Evolutionary conservation across 2,797 vertebrate species (phyloP), one percentile per base, ranked within the genome.

Genomic region (Enteromius argenteus): DNA sequence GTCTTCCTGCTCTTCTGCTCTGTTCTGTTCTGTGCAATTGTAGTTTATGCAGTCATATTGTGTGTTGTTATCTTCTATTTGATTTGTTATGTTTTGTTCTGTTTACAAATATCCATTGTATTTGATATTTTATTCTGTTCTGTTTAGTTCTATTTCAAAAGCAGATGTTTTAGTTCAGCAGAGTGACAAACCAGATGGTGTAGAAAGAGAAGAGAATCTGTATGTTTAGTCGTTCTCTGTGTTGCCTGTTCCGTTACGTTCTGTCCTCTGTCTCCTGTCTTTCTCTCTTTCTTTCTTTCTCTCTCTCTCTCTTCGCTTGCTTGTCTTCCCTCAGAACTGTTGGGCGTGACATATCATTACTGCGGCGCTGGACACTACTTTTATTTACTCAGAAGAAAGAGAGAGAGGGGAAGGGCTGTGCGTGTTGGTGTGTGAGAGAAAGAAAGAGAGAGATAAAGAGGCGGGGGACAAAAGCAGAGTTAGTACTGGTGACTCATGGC

Each of bases 301-400:
- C 7, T 72, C 21, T 73, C 66, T 14, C 80, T 30, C 27, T 69
- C 4, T 15, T 46, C 44, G 17, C 60, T 82, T 23, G 11, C 76
- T 75, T 68, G 60, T 84, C 84, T 86, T 69, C 32, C 49, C 66
- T 64, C 80, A 79, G 67, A 81, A 71, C 68, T 73, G 60, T 75
- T 76, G 51, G 68, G 46, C 46, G 58, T 84, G 84, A 76, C 76
- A 71, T 79, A 69, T 58, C 74, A 60, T 85, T 83, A 77, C 77
- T 77, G 75, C 66, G 8, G 71, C 66, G 81, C 60, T 83, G 80
- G 46, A 86, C 80, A 86, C 53, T 51, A 53, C 62, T 84, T 37
- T 37, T 7, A 72, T 78, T 71, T 81, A 10, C 42, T 71, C 17
- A 5, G 17, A 23, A 1, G 21, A 74, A 49, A 13, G 64, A 37